Base-by-base conservation (phyloP, 2,797 vertebrate genomes). In the Alcedo quadribrachys region DNA sequence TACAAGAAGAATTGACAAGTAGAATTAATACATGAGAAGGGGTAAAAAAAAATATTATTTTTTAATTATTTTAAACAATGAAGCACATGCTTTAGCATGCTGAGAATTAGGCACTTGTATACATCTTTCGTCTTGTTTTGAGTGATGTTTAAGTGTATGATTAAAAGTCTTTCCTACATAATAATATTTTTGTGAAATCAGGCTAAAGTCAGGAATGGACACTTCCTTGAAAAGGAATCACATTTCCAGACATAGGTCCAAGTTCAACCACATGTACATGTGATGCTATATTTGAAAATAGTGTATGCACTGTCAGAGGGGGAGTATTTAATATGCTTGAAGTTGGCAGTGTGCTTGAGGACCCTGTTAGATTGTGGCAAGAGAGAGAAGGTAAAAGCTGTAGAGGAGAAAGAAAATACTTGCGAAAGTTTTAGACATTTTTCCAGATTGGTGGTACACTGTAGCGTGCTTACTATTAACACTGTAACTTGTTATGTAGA, bases 401-500 rank as follows among this genome's bases (percentile, higher is more conserved):
- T 62, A 93, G 84, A 92, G 51, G 35, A 79, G 70, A 87, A 94
- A 76, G 68, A 65, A 95, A 91, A 89, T 73, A 90, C 77, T 87
- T 89, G 53, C 77, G 81, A 94, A 93, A 91, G 77, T 73, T 68
- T 94, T 87, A 89, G 85, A 42, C 84, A 83, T 85, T 93, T 86
- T 74, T 90, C 85, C 88, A 92, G 74, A 42, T 60, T 91, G 53
- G 54, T 63, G 25, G 33, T 82, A 48, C 25, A 43, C 40, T 54
- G 30, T 19, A 54, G 32, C 58, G 35, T 51, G 43, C 33, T 85
- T 81, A 80, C 68, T 89, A n/a, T 69, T 82, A 81, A 35, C 65
- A 51, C 22, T 73, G 58, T 42, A 61, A 77, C 60, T 88, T 88
- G 51, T 65, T 87, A 46, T 76, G 25, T 65, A 85, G 73, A 73